Evolutionary conservation across 1,140 invertebrate species (phyloP).

Genomic region (Chironomus tepperi): DNA sequence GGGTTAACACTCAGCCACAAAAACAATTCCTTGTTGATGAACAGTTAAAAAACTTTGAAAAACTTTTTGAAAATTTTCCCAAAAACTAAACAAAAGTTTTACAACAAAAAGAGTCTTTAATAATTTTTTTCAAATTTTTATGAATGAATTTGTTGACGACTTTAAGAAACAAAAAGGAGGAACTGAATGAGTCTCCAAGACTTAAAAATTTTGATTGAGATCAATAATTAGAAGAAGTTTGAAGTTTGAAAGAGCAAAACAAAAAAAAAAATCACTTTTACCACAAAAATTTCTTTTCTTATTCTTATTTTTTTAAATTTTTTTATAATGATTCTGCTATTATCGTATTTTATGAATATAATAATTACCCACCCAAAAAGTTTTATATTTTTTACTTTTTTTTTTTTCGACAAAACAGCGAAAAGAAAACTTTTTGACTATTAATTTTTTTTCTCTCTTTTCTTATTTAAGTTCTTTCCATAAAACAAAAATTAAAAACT

Average conservation of each 20-base stretch:
- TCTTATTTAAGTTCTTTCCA: constrained; percentile 21
- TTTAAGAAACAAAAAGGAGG: too few relatives aligned
- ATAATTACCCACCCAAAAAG: constrained; percentile 8
- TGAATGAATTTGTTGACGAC: too few relatives aligned
- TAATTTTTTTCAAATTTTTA: too few relatives aligned
- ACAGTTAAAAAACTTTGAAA: too few relatives aligned
- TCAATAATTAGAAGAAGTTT: not conserved
- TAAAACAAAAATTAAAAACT: constrained; percentile 24
- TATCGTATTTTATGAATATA: constrained; percentile 15
- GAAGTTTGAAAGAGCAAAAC: not conserved
- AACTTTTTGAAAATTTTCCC: too few relatives aligned
- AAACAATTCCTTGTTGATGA: too few relatives aligned
- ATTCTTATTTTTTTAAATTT: too few relatives aligned
- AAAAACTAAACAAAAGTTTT: too few relatives aligned
- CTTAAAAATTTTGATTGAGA: not conserved
- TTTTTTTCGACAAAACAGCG: constrained; percentile 1
- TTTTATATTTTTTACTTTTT: constrained; percentile 1
- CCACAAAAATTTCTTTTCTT: too few relatives aligned
- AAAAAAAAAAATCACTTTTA: too few relatives aligned
- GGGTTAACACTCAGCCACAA: too few relatives aligned
- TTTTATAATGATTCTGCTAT: constrained; percentile 14
- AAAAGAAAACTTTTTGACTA: constrained; percentile 22
- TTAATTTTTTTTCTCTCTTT: constrained; percentile 22
- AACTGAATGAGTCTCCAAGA: not conserved
- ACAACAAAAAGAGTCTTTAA: too few relatives aligned